Conservation (phyloP, 2,797 vertebrate species). For the Astyanax mexicanus region DNA sequence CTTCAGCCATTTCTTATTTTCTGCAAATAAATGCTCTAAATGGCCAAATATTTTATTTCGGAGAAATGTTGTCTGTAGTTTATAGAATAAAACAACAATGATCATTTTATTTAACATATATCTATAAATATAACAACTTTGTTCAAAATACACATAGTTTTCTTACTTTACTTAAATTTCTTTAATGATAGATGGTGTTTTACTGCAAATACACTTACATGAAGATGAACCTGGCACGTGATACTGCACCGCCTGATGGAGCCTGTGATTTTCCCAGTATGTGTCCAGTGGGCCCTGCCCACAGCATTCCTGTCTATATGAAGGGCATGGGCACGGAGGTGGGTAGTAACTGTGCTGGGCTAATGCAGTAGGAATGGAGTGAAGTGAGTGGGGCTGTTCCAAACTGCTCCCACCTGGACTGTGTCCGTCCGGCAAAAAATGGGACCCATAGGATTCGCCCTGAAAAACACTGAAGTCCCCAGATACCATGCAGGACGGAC, state of each 20-base stretch:
- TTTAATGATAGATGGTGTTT: too few species aligned
- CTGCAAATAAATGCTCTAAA: too few species aligned
- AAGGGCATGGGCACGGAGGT: conserved; percentile 67
- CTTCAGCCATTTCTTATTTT: too few species aligned
- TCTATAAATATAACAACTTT: too few species aligned
- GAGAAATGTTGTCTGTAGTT: too few species aligned
- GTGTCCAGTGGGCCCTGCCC: conserved; percentile 65
- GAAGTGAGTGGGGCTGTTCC: conserved; percentile 79
- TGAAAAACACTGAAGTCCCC: conserved; percentile 63
- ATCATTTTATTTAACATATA: too few species aligned
- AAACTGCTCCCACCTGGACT: conserved; percentile 65
- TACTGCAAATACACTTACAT: too few species aligned
- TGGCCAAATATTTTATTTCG: too few species aligned
- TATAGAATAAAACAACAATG: too few species aligned
- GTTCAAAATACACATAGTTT: too few species aligned
- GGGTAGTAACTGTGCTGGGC: conserved; percentile 64
- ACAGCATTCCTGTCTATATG: conserved; percentile 68
- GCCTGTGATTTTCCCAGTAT: conserved; percentile 62
- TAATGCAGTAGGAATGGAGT: conserved; percentile 70
- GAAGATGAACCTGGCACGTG: conserved; percentile 39
- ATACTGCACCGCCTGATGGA: conserved; percentile 35
- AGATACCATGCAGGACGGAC: conserved; percentile 61
- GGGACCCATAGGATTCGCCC: conserved; percentile 62
- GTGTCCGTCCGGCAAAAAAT: conserved; percentile 59
- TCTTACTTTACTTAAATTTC: too few species aligned